Base-by-base conservation (phyloP, 2,888 invertebrate genomes). In the Cyclophora punctaria region DNA sequence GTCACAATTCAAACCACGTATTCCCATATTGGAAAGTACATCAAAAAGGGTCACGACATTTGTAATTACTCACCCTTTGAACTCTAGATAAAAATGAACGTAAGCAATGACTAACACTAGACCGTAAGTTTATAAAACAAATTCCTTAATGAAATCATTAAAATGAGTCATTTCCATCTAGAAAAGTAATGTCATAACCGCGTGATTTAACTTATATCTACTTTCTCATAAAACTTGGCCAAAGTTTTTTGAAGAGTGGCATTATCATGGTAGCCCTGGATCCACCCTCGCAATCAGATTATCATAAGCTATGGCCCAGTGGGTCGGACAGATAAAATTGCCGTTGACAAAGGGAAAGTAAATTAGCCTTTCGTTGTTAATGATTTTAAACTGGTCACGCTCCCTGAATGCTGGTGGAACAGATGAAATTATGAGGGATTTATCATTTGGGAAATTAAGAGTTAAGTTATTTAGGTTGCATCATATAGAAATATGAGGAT, bases 281-380 rank as follows among this genome's bases (percentile, higher is more conserved):
- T 62, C 64, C 59, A 58, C 63, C 67, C 71, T 65, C 62, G 64
- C 71, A 75, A 80, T 78, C 71, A 75, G 77, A 80, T 83, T 80
- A 82, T 80, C 75, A 78, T 73, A 76, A 77, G 73, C 70, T 72
- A 68, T 75, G 69, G 75, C 60, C 72, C 79, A 81, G 60, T 69
- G 78, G 77, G 78, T 78, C 81, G 80, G 57, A 77, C 72, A 83
- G 85, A 85, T 85, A 85, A 83, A 75, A 79, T 83, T 80, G 78
- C 72, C 72, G 64, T 68, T 63, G 69, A 80, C 82, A 83, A 83
- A 82, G 82, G 78, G 73, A 66, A 51, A 52, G 55, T 57, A 66
- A 66, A 63, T 69, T 69, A 63, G 68, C 66, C 71, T 71, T 66
- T 59, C 62, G 63, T 67, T 64, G 66, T 65, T 75, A 75, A 78